Conservation (phyloP, 2,888 invertebrate genomes). For the Pollenia amentaria region DNA sequence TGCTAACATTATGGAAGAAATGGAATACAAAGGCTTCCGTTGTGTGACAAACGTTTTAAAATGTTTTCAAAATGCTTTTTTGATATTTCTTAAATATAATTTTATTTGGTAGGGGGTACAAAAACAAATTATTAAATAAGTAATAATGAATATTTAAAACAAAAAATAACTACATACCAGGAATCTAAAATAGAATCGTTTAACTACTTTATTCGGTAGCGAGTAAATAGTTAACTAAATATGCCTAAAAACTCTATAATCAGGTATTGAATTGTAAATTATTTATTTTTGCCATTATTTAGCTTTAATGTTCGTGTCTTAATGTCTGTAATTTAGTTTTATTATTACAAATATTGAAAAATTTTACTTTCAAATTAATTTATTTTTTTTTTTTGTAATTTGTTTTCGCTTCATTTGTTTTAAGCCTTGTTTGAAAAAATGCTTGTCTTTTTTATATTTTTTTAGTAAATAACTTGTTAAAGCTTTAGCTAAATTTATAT, state of each 20-base stretch:
- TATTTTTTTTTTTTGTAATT: conserved; percentile 20
- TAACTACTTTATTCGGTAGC: no score
- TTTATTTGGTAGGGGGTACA: neutral
- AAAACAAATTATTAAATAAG: neutral
- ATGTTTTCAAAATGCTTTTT: neutral
- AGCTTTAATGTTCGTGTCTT: conserved; percentile 27
- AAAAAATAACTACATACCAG: no score
- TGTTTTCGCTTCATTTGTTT: conserved; percentile 58
- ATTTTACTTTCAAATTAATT: conserved; percentile 62
- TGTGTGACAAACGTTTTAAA: conserved; percentile 42
- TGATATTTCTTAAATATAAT: no score
- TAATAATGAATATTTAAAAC: neutral
- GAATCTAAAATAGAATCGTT: no score
- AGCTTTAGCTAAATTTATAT: conserved; percentile 19
- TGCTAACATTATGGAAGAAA: conserved; percentile 25
- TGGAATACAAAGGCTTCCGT: conserved; percentile 58
- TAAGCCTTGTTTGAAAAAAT: conserved; percentile 39
- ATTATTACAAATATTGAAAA: conserved; percentile 33
- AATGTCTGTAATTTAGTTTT: conserved; percentile 48
- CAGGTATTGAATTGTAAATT: conserved; percentile 12
- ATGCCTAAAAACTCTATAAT: neutral
- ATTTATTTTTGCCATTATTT: conserved; percentile 19
- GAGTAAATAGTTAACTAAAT: neutral
- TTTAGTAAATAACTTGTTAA: neutral
- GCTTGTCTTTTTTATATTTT: conserved; percentile 10